Evolutionary conservation across 2,113 vertebrate genomes (phyloP), one percentile per base, ranked within the genome.

Genomic region (Acrocephalus arundinaceus): DNA sequence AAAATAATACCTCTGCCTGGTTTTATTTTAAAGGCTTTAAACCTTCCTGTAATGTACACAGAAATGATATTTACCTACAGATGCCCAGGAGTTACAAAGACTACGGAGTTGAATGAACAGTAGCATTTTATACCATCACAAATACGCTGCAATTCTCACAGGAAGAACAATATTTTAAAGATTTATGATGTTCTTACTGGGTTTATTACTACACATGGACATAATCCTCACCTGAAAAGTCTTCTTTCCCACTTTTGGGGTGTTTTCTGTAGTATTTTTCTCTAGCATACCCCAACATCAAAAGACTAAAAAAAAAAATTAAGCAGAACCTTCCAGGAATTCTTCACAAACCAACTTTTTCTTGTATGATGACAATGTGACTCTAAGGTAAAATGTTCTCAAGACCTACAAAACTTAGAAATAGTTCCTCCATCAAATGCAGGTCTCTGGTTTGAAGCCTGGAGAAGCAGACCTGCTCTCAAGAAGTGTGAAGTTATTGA

Each of bases 71-170:
- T 77, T 70, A 43, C 33, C 51, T 62, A 24, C 0, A 1, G 23
- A 66, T 46, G 18, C 54, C 35, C n/a, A 65, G 73, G 33, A 61
- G 21, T 45, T 75, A 87, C 65, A 57, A 55, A 72, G 57, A 30
- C 27, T 45, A 52, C 0, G 0, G 15, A 51, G 33, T 0, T 31
- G 35, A 81, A 93, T 13, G 28, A 25, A 41, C 0, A 4, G 49
- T 21, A 95, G 19, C 41, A 73, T 54, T n/a, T 78, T 41, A 20
- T 4, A 33, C n/a, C 25, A 33, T 57, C 66, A 75, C 17, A 84
- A 72, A 76, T 54, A 48, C 0, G 0, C 13, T 71, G 16, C 7
- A 65, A 76, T 62, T 85, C 75, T 92, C 63, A 43, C 3, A 62
- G 51, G 25, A 83, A 80, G 7, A 62, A 51, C 30, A 65, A 20